Percentiles rank a stretch among this genome's conserved stretches.
Conservation (phyloP, 2,113 vertebrate genomes). For the Corvus cornix region DNA sequence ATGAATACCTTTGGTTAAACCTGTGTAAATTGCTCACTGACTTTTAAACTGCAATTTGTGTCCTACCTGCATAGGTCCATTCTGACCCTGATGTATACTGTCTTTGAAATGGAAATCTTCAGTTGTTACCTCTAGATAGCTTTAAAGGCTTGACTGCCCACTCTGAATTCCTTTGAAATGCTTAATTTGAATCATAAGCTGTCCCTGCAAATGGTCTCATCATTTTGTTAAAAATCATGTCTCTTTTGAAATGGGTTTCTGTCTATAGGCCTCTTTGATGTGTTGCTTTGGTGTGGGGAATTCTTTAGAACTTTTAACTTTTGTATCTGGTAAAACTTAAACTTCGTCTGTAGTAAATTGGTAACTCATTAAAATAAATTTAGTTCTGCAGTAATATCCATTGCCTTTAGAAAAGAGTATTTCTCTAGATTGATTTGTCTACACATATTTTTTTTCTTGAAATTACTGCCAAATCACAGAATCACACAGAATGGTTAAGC, state of each 20-base stretch:
- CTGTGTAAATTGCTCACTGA: background rate
- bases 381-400: background rate
- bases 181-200: slow-evolving; percentile 45
- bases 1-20: background rate
- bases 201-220: background rate
- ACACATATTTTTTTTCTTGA: background rate
- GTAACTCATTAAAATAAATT: background rate
- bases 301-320: background rate
- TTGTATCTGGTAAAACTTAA: background rate
- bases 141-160: slow-evolving; percentile 2
- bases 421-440: background rate
- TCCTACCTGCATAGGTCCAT: background rate
- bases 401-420: background rate
- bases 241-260: background rate
- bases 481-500: background rate
- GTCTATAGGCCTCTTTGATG: background rate
- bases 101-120: slow-evolving; percentile 53
- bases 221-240: background rate
- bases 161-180: slow-evolving; percentile 32
- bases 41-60: background rate
- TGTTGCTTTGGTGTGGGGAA: background rate
- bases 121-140: background rate
- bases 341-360: background rate
- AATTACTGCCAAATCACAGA: background rate
- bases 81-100: background rate